phyloP scores from a whole-genome alignment of 2,113 vertebrate species.

The Rhipidura dahli region DNA sequence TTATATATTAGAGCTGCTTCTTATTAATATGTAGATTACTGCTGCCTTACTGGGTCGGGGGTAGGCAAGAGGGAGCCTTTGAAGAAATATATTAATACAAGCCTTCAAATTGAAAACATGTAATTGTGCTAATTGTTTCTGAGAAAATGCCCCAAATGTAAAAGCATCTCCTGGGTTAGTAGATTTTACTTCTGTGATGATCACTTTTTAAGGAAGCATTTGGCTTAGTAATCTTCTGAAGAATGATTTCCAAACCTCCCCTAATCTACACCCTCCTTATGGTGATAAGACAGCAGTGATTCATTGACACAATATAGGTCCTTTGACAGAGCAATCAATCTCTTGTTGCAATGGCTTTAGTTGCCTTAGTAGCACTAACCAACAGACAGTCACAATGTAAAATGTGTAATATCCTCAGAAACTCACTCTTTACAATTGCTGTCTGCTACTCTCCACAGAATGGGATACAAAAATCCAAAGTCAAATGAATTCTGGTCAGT shows the following conservation, averaged over 20 bases:
- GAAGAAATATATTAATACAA: not conserved
- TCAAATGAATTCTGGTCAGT: not conserved
- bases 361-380: not conserved
- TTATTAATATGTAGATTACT: not conserved
- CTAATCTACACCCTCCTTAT: not conserved
- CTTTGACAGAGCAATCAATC: not conserved
- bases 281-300: not conserved
- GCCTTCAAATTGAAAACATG: not conserved
- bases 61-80: not conserved
- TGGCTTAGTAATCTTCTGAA: not conserved
- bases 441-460: not conserved
- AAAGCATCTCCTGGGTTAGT: not conserved
- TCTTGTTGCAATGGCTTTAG: not conserved
- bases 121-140: not conserved
- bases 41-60: not conserved
- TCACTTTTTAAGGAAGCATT: not conserved
- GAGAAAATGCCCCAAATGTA: not conserved
- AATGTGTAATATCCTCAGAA: not conserved
- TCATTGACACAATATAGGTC: not conserved
- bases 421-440: not conserved
- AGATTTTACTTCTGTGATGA: not conserved
- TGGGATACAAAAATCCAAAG: not conserved
- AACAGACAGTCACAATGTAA: not conserved
- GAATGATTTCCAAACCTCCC: not conserved
- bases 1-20: not conserved